Evolutionary conservation across 2,797 vertebrate species (phyloP), one percentile per base, ranked within the genome.

Genomic region (Schizopygopsis pylzovi): DNA sequence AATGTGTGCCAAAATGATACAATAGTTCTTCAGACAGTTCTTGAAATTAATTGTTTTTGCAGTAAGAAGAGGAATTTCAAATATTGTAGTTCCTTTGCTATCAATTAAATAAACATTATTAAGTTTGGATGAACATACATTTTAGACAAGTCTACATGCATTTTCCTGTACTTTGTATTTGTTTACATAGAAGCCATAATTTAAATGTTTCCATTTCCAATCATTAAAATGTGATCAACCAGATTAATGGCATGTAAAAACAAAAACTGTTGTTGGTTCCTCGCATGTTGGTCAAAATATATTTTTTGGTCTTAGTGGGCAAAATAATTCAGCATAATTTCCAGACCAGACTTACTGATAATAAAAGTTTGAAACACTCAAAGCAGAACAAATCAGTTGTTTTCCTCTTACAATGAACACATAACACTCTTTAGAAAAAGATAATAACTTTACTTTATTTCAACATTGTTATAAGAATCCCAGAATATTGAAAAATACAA

Each of bases 401-500:
- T 11, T 0, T 1, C 28, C 8, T n/a, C 33, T 77, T 4, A 16
- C 52, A 80, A 80, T 12, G 16, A 47, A 79, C 7, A 73, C 28
- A 20, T 2, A 33, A 73, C 39, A 63, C 20, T 11, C 68, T 39
- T 67, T 18, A 73, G 39, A 84, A 59, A 67, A 47, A 81, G n/a
- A 63, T 70, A 73, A 79, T 6, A 86, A 80, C 37, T 33, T 11
- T 11, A 28, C 25, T 88, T 88, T 90, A 90, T 87, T 90, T 81
- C 54, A 68, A 85, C 52, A 76, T 73, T 79, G 54, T 82, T 45
- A 70, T 78, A 85, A 63, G 68, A 72, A 25, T 41, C 22, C 22
- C 54, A 72, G 11, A 79, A 37, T 73, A 84, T 52, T 54, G 28
- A 88, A 86, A 87, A 80, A 79, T 84, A 82, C 72, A 82, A 85